Conservation (phyloP, 2,113 vertebrate genomes). For the Brachirus orientalis region DNA sequence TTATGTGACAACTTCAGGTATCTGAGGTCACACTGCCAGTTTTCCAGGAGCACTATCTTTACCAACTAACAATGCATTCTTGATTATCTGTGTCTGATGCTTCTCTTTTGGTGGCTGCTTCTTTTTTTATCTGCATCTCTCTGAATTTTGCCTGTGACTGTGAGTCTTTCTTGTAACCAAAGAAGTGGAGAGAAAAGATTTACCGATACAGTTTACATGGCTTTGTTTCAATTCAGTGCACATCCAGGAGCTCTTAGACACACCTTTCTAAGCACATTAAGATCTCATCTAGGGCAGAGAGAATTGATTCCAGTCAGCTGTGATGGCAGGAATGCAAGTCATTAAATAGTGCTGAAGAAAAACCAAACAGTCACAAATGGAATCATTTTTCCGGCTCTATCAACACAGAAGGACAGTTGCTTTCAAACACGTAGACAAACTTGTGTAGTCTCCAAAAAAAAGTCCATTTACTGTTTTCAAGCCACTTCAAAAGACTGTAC, state of each 20-base stretch:
- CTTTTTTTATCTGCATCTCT: background rate
- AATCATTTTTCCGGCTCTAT: constrained; percentile 60
- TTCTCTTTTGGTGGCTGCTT: background rate
- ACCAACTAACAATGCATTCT: background rate
- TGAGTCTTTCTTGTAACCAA: constrained; percentile 1
- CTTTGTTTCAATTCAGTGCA: constrained; percentile 31
- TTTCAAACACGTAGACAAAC: constrained; percentile 3
- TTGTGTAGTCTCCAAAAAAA: no score
- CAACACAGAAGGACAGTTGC: constrained; percentile 29
- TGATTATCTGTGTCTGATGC: background rate
- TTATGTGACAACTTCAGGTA: no score
- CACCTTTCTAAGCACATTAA: constrained; percentile 66
- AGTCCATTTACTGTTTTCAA: no score
- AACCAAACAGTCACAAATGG: constrained; percentile 56
- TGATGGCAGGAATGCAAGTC: constrained; percentile 50
- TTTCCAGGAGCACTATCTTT: background rate
- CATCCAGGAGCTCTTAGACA: constrained; percentile 45
- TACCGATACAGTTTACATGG: constrained; percentile 26
- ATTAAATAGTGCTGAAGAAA: constrained; percentile 52
- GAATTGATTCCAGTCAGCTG: constrained; percentile 67
- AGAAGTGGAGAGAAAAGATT: constrained; percentile 30
- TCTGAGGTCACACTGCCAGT: background rate
- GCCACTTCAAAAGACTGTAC: no score
- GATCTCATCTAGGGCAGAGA: constrained; percentile 64
- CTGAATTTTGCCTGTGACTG: background rate